Evolutionary conservation across 2,888 invertebrate species (phyloP).

Genomic region (Drosophila mulleri): DNA sequence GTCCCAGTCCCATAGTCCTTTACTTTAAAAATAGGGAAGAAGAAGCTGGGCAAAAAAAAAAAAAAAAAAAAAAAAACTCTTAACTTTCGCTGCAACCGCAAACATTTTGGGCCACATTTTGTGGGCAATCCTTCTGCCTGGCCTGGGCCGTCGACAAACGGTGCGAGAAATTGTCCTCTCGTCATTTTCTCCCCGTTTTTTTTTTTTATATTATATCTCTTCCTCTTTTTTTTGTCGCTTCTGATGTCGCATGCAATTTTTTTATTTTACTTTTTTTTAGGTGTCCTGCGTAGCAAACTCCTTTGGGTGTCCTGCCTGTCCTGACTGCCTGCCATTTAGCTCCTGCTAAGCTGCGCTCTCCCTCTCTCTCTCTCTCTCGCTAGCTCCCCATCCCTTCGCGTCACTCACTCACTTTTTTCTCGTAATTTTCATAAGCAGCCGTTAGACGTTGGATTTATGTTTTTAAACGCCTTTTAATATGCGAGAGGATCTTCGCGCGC

Average conservation of each 20-base stretch:
- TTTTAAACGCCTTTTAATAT: constrained; percentile 83
- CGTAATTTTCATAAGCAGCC: constrained; percentile 83
- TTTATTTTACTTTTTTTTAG: constrained; percentile 25
- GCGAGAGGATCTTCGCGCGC: constrained; percentile 73
- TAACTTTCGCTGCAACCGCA: constrained; percentile 80
- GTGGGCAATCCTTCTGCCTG: constrained; percentile 77
- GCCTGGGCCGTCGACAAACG: constrained; percentile 61
- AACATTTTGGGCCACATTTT: constrained; percentile 76
- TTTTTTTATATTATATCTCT: constrained; percentile 10
- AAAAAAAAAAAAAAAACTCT: constrained; percentile 44
- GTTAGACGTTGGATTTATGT: constrained; percentile 83
- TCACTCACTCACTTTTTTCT: constrained; percentile 79
- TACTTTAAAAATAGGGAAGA: constrained; percentile 52
- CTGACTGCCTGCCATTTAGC: constrained; percentile 52
- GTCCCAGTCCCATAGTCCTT: constrained; percentile 43
- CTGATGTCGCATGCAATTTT: constrained; percentile 78
- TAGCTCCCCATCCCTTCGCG: constrained; percentile 24
- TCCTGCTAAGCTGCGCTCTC: constrained; percentile 47
- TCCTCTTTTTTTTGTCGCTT: constrained; percentile 57
- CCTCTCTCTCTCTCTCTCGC: background rate
- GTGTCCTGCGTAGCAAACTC: constrained; percentile 68
- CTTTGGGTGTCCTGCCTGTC: constrained; percentile 58
- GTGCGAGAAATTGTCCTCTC: constrained; percentile 79
- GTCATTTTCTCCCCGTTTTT: constrained; percentile 27
- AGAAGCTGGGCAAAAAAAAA: constrained; percentile 3